phyloP scores from a whole-genome alignment of 2,888 invertebrate genomes.

The Apeira syringaria region DNA sequence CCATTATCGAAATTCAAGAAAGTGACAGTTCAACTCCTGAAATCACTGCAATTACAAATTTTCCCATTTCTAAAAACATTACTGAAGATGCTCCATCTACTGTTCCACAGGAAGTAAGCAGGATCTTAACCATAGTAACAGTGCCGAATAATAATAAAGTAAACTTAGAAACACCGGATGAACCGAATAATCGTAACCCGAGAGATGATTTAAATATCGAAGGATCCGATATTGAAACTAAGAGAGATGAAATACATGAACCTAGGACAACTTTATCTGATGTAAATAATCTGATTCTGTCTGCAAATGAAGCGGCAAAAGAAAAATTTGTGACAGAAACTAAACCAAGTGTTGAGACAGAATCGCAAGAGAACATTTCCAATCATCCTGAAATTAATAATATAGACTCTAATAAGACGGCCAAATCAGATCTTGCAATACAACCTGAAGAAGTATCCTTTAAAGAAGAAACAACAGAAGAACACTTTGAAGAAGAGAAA shows the following conservation, averaged over 20 bases:
- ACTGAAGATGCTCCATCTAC: not conserved
- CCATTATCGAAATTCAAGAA: not conserved
- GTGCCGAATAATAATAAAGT: not conserved
- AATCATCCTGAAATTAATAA: not conserved
- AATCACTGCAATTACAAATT: not conserved
- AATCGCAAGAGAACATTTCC: not conserved
- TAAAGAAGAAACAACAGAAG: not conserved
- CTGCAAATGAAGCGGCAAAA: conserved; percentile 3
- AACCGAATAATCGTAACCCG: not conserved
- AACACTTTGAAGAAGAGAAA: conserved; percentile 1
- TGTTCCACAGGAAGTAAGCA: not conserved
- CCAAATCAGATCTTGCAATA: not conserved
- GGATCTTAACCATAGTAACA: not conserved
- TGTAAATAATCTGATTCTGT: not conserved
- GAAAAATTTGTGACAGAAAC: not conserved
- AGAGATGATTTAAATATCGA: not conserved
- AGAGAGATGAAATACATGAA: not conserved
- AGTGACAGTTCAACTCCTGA: not conserved
- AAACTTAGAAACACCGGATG: not conserved
- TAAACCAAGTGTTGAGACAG: not conserved
- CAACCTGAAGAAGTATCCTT: not conserved
- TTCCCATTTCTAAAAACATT: not conserved
- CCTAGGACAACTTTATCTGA: no score
- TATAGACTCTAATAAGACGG: not conserved
- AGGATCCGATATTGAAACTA: not conserved